Conservation (phyloP, 2,888 invertebrate genomes). For the Lasioglossum malachurum region DNA sequence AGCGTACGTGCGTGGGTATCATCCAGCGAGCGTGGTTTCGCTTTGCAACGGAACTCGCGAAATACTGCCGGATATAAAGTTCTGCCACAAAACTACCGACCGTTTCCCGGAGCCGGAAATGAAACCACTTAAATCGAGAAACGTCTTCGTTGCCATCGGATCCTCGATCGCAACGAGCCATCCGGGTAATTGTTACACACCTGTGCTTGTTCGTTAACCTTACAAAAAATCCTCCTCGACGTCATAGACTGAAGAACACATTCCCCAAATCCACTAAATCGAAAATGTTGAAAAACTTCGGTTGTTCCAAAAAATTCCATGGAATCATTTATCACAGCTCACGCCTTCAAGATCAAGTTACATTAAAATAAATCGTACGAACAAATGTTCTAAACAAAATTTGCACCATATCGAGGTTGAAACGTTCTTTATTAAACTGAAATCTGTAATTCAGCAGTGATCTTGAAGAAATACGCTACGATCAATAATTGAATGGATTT, state of each 20-base stretch:
- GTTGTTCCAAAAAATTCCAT: background rate
- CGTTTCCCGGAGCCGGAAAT: slow-evolving; percentile 1
- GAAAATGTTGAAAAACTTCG: background rate
- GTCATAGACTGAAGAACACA: background rate
- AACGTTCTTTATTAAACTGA: background rate
- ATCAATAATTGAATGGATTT: background rate
- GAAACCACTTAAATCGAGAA: slow-evolving; percentile 31
- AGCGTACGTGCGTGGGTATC: slow-evolving; percentile 26
- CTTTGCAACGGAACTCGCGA: background rate
- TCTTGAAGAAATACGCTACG: background rate
- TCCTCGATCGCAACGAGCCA: background rate
- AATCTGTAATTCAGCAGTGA: background rate
- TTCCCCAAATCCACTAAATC: background rate
- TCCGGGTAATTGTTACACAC: background rate
- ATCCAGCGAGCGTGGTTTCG: slow-evolving; percentile 1
- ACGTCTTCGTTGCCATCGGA: background rate
- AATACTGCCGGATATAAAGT: slow-evolving; percentile 9
- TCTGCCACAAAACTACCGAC: background rate
- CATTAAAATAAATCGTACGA: no score
- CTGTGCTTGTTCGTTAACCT: slow-evolving; percentile 6
- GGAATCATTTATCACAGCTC: background rate
- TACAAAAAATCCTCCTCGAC: no score
- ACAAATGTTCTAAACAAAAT: background rate
- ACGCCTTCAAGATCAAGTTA: background rate
- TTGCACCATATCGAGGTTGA: no score